Evolutionary conservation across 1,140 invertebrate species (phyloP), one percentile per base, ranked within the genome.

Genomic region (Spodoptera frugiperda): DNA sequence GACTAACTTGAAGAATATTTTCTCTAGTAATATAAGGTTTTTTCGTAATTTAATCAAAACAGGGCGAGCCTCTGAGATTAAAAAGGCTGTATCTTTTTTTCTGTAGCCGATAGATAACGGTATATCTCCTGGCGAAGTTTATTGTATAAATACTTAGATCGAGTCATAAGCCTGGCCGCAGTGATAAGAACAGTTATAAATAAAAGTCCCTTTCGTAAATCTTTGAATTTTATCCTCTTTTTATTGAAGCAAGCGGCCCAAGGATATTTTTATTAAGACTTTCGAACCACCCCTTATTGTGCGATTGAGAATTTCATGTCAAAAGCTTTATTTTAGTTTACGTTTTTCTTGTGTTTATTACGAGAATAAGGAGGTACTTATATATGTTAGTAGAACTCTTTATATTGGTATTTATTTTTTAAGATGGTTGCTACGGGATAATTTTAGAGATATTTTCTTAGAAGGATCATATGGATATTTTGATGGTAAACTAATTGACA

Each of bases 61-160:
- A 55, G 15, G 70, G 25, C n/a, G 2, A 30, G 54, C 17, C 6
- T 61, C 19, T 33, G 55, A 61, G 71, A 73, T 73, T 73, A 73
- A 73, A 73, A 72, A 73, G 46, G 46, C 44, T 49, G 55, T 17
- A 61, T 61, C 30, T 44, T 44, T 61, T 46, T 53, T 75, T 65
- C 59, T 75, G 73, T 53, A 75, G 15, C 59, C 75, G 49, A 68
- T 59, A 77, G 65, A 68, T 76, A 76, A 59, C 51, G 33, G 49
- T 49, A 14, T 46, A 54, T 51, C 21, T 25, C 17, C 4, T 12
- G 74, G 33, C 17, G 14, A 11, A 48, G 51, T 67, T 77, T 77
- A 77, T 77, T 68, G 71, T 51, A 61, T 68, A 77, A 59, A 73
- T 59, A 59, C 54, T 57, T 59, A 70, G 11, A 48, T n/a, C 39